These are phyloP conservation scores for Sphenodon punctatus DNA, from an alignment of 2,797 vertebrate species.

Conservation along the genomic window DNA sequence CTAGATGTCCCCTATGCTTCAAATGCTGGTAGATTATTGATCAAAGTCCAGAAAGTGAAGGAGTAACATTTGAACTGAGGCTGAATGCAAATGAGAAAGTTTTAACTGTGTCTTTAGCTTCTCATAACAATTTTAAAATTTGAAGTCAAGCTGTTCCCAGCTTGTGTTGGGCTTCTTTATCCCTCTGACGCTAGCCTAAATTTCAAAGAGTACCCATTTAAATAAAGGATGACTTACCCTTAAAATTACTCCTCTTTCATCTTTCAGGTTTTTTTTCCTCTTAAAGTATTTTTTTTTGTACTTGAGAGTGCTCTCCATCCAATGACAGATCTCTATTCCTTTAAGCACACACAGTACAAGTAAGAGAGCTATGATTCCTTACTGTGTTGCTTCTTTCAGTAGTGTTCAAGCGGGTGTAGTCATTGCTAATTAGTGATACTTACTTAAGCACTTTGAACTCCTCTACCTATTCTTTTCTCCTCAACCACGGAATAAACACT, in stretches of 20 bases:
- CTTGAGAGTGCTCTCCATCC: neutral
- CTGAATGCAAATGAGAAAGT: neutral
- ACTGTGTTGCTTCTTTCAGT: slow-evolving; percentile 30
- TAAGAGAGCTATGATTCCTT: slow-evolving; percentile 14
- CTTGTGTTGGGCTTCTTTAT: neutral
- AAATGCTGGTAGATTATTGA: slow-evolving; percentile 43
- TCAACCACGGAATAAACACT: neutral
- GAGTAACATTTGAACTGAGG: slow-evolving; percentile 25
- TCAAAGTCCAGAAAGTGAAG: slow-evolving; percentile 52
- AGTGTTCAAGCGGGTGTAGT: slow-evolving; percentile 37
- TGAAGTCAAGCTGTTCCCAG: slow-evolving; percentile 1
- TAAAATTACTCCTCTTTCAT: slow-evolving; percentile 3
- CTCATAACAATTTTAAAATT: slow-evolving; percentile 27
- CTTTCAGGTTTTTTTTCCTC: slow-evolving; percentile 6
- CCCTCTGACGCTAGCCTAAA: neutral
- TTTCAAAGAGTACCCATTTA: slow-evolving; percentile 12
- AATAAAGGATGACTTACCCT: neutral
- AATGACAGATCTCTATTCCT: slow-evolving; percentile 23
- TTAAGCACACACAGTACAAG: neutral
- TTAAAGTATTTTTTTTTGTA: neutral
- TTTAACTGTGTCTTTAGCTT: slow-evolving; percentile 24
- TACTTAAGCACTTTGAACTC: slow-evolving; percentile 22
- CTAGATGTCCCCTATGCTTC: slow-evolving; percentile 36
- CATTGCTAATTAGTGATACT: slow-evolving; percentile 45
- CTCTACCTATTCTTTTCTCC: neutral